Conservation (phyloP, 2,888 invertebrate species). For the Sympetrum striolatum region DNA sequence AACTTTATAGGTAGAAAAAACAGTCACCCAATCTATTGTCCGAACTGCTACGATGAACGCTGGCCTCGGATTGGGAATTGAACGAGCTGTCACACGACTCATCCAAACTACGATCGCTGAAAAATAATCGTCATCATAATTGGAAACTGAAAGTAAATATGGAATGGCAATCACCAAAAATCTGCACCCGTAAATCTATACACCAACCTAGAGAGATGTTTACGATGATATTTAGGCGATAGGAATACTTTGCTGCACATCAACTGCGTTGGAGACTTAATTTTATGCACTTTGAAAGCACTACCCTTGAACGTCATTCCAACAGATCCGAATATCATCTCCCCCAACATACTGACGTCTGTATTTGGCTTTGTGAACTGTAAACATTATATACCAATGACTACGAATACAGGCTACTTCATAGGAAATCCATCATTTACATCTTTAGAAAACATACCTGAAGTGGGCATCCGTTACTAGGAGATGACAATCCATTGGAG, state of each 20-base stretch:
- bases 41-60: not conserved
- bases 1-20: not conserved
- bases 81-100: conserved; percentile 52
- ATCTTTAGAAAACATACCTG: conserved; percentile 63
- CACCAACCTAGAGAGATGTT: conserved; percentile 46
- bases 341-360: conserved; percentile 80
- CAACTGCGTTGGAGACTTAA: conserved; percentile 61
- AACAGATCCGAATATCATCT: conserved; percentile 92
- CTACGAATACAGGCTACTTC: not conserved
- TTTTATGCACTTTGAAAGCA: conserved; percentile 82
- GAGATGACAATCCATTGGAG: not conserved
- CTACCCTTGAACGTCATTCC: conserved; percentile 88
- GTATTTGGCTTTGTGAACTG: conserved; percentile 71
- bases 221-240: conserved; percentile 51
- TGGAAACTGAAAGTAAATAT: not conserved
- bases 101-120: conserved; percentile 51
- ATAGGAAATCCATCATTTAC: conserved; percentile 45
- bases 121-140: not conserved
- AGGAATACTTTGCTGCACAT: conserved; percentile 61
- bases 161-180: not conserved
- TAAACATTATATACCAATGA: conserved; percentile 49
- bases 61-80: conserved; percentile 50
- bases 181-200: not conserved
- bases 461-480: conserved; percentile 70
- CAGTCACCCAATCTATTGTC: conserved; percentile 26